A percentile compares a stretch with the other conserved stretches of the same genome.
phyloP scores from a whole-genome alignment of 2,797 vertebrate genomes.

The Sebastes cheni region DNA sequence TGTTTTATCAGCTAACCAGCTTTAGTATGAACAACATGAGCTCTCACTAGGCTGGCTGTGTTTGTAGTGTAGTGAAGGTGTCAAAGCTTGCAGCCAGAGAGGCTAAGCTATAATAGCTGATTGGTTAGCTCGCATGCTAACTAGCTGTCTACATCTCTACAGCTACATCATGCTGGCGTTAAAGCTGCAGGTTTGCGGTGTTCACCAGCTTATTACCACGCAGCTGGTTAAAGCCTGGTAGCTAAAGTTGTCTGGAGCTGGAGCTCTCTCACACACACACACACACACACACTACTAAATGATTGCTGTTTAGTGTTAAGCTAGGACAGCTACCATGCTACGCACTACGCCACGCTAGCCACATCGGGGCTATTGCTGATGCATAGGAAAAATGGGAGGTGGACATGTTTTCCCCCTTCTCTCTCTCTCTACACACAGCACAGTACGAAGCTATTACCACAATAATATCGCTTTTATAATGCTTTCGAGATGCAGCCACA shows the following conservation, averaged over 20 bases:
- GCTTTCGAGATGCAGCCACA: conserved; percentile 5
- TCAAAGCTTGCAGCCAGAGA: conserved; percentile 39
- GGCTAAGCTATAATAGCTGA: conserved; percentile 45
- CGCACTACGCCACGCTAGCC: conserved; percentile 82
- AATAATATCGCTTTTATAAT: conserved; percentile 52
- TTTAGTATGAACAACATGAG: not conserved
- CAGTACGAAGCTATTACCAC: conserved; percentile 73
- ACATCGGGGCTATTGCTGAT: conserved; percentile 81
- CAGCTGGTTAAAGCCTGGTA: not conserved
- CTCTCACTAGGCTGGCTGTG: conserved; percentile 15
- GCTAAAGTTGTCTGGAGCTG: conserved; percentile 24
- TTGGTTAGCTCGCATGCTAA: conserved; percentile 70
- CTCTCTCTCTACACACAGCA: conserved; percentile 45
- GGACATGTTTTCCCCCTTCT: conserved; percentile 84
- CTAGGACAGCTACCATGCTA: conserved; percentile 78
- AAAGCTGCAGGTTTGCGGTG: conserved; percentile 52
- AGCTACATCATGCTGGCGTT: conserved; percentile 43
- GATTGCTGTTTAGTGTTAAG: conserved; percentile 50
- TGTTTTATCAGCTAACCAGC: not conserved
- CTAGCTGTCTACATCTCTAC: conserved; percentile 67
- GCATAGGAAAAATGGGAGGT: conserved; percentile 87
- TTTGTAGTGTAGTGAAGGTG: conserved; percentile 35
- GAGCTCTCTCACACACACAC: not conserved
- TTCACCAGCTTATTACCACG: conserved; percentile 1
- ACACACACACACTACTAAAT: conserved; percentile 23